Conservation (phyloP, 1,140 invertebrate genomes). For the Drosophila auraria region DNA sequence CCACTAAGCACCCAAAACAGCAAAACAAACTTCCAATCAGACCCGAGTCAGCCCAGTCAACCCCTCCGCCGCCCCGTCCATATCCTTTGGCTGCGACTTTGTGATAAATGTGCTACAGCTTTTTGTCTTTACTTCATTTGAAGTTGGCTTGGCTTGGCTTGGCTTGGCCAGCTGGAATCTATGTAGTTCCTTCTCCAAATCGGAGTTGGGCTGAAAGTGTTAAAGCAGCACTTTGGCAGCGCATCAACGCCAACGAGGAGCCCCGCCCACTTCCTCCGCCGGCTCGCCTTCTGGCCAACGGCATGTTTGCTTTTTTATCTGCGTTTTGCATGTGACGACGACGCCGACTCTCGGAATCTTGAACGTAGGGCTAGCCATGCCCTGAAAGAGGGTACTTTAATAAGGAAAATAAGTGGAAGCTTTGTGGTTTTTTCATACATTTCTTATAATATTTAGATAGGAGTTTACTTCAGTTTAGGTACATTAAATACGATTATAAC, state of each 20-base stretch:
- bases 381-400: conserved; percentile 8
- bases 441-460: background rate
- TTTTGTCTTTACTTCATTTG: conserved; percentile 83
- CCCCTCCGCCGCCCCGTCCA: conserved; percentile 19
- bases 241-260: conserved; percentile 74
- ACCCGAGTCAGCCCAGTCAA: conserved; percentile 65
- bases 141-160: conserved; percentile 53
- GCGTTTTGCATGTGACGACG: conserved; percentile 69
- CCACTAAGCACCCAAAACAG: conserved; percentile 78
- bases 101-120: conserved; percentile 83
- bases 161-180: conserved; percentile 28
- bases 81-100: conserved; percentile 63
- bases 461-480: too few relatives aligned
- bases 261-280: conserved; percentile 15
- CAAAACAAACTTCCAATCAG: conserved; percentile 81
- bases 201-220: conserved; percentile 62
- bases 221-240: conserved; percentile 82
- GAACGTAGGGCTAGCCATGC: conserved; percentile 28
- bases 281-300: conserved; percentile 49
- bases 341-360: conserved; percentile 34
- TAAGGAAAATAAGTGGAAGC: background rate
- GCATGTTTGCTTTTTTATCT: conserved; percentile 80
- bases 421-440: background rate
- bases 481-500: too few relatives aligned
- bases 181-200: conserved; percentile 7